phyloP scores from a whole-genome alignment of 2,888 invertebrate genomes.

The Anticlea derivata region DNA sequence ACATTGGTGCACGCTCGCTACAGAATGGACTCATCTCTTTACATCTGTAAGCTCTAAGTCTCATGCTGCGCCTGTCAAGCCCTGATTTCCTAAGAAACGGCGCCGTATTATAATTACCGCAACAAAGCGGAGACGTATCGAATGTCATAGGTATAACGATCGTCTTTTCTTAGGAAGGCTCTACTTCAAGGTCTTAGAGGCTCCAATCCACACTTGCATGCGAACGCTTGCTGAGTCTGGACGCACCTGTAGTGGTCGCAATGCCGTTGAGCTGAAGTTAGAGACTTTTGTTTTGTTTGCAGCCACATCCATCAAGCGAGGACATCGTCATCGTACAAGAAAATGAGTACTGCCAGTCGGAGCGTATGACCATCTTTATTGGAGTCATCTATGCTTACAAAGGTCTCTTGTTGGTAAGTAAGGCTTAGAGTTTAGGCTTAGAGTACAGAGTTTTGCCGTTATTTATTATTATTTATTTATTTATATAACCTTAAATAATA shows the following conservation, averaged over 20 bases:
- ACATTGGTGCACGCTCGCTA: conserved; percentile 18
- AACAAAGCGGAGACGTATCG: too few species aligned
- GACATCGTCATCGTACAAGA: conserved; percentile 96
- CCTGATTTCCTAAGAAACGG: background rate
- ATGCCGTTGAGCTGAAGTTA: background rate
- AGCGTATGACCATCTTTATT: conserved; percentile 97
- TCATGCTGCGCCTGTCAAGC: background rate
- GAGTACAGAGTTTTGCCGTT: too few species aligned
- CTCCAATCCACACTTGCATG: conserved; percentile 9
- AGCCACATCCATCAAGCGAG: conserved; percentile 95
- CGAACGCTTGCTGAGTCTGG: conserved; percentile 8
- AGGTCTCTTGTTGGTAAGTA: conserved; percentile 94
- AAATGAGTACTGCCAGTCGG: conserved; percentile 98
- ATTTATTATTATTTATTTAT: too few species aligned
- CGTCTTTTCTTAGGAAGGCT: conserved; percentile 1
- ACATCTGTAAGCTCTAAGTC: conserved; percentile 4
- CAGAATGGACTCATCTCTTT: background rate
- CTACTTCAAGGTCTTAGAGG: background rate
- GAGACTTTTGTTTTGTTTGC: conserved; percentile 26
- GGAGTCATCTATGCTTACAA: conserved; percentile 99
- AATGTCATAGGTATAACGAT: background rate
- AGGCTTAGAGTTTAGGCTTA: too few species aligned
- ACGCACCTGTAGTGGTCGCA: conserved; percentile 1
- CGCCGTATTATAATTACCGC: background rate
- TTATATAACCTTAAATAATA: too few species aligned